Evolutionary conservation across 37 sponge, comb jelly and placozoan species (phyloP), one percentile per base, ranked within the genome.

Genomic region (Spongia lamella): DNA sequence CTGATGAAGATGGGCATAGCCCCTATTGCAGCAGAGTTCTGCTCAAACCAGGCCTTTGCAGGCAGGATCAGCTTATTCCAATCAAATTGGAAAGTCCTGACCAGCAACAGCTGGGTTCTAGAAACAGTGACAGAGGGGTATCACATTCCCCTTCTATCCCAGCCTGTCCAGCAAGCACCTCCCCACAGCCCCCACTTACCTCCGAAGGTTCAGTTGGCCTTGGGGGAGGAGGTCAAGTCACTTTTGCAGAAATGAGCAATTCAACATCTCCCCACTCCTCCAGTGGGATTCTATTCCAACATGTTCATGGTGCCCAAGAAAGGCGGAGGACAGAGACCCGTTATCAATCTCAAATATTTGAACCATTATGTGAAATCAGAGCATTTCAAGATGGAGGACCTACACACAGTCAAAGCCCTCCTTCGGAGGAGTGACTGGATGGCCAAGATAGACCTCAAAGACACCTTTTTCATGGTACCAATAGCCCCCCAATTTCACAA

Each of bases 311-410:
- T 54, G 26, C 57, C 57, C n/a, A 72, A 72, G 59, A n/a, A 26
- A 5, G 47, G 9, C 9, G 73, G 58, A 3, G 59, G 59, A 3
- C 53, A 56, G 73, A 69, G 70, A 47, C 70, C 25, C 35, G 39
- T 69, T 20, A 43, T 72, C 30, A 72, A 72, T 34, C 58, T 72
- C 22, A 72, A 72, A 39, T 24, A 33, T 58, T n/a, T 72, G 3
- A 72, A 72, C 73, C 5, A 55, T 15, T 55, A 53, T 39, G n/a
- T 72, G 19, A 15, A 16, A 21, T 19, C 13, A 53, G 53, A 30
- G 64, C 47, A 43, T 43, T 43, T 43, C 47, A 43, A 43, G 9
- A 43, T 43, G 47, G 47, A 43, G 47, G 47, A 9, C 7, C 32
- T 36, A 64, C n/a, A 64, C 30, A 64, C 59, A 64, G 34, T 32